Evolutionary conservation across 1,140 invertebrate genomes (phyloP).

Genomic region (Episyrphus balteatus): DNA sequence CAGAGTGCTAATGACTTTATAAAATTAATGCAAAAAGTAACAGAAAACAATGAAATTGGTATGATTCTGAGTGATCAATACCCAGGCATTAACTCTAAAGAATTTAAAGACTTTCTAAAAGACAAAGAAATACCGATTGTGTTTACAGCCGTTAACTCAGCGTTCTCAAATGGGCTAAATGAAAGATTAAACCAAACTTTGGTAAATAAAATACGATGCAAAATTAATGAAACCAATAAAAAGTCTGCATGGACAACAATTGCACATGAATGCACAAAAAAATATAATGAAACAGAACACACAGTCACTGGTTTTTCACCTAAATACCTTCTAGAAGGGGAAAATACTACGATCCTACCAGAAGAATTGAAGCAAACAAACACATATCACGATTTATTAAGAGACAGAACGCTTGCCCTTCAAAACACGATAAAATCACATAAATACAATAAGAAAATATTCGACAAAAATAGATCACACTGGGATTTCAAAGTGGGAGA

Average conservation of each 20-base stretch:
- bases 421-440: conserved; percentile 1
- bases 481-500: not conserved
- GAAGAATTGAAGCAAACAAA: conserved; percentile 17
- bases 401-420: conserved; percentile 1
- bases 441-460: too few species aligned
- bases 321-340: conserved; percentile 25
- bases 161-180: conserved; percentile 29
- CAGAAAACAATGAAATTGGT: conserved; percentile 24
- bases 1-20: conserved; percentile 28
- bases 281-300: conserved; percentile 31
- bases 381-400: conserved; percentile 4
- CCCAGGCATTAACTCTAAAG: conserved; percentile 25
- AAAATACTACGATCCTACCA: conserved; percentile 16
- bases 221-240: conserved; percentile 14
- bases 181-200: conserved; percentile 27
- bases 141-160: conserved; percentile 27
- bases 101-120: conserved; percentile 22
- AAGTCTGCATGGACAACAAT: conserved; percentile 27
- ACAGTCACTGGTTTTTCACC: conserved; percentile 25
- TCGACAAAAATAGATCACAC: not conserved
- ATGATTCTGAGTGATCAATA: conserved; percentile 29
- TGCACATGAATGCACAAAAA: conserved; percentile 25
- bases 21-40: too few species aligned
- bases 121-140: conserved; percentile 17
- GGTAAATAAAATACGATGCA: conserved; percentile 32